Base-by-base conservation (phyloP, 2,888 invertebrate genomes). In the Standfussiana lucernea region DNA sequence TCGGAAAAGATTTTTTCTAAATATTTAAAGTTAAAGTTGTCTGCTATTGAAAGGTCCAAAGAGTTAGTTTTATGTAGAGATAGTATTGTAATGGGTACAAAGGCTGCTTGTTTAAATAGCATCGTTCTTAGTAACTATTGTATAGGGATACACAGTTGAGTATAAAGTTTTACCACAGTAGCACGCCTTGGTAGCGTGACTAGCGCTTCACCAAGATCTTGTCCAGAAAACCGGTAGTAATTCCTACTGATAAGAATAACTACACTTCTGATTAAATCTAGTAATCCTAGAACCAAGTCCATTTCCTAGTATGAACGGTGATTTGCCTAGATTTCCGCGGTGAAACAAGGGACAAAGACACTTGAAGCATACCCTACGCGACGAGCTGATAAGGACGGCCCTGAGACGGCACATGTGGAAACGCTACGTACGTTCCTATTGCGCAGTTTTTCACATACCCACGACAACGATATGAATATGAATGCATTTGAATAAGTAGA, bases 341-440 rank as follows among this genome's bases (percentile, higher is more conserved):
- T 59, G 61, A 53, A 78, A 83, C 74, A 86, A 86, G 74, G 70
- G 80, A 84, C 86, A 84, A 75, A 84, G 84, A 61, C 75, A 83
- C 64, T 75, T 18, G 40, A 72, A 35, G 70, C 70, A n/a, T 28
- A 35, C 72, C 72, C 76, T 76, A 72, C 56, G 62, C 45, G 64
- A 68, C 64, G 47, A 56, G 40, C 47, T 84, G 84, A 84, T 84
- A 84, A 84, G 72, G 24, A 50, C 68, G 84, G 64, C 86, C 86
- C 32, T 86, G 86, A 84, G 70, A 65, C 67, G 42, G 11, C 18
- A 67, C 83, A 59, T 82, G 72, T 77, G 71, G 56, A 83, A 69
- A 59, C 56, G 15, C 61, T 69, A 59, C 74, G 53, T 64, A 56
- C 32, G 21, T 70, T 61, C 45, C n/a, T 56, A 83, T 72, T 84